Conservation (phyloP, 2,797 vertebrate species). For the Crossoptilon crossoptilon region DNA sequence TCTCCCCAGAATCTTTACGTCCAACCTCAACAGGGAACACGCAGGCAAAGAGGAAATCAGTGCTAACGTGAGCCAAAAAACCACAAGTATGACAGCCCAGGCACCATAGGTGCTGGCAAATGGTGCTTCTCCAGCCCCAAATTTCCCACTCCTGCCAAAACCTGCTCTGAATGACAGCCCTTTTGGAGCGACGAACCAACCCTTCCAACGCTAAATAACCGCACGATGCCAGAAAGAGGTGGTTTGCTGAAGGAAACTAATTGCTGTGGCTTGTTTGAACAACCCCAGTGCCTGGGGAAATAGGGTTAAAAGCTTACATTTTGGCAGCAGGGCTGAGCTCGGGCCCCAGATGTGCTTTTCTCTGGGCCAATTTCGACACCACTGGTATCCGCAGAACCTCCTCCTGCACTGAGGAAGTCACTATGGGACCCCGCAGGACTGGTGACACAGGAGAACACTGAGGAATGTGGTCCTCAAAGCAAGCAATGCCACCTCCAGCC, state of each 20-base stretch:
- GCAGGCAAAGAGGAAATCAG: background rate
- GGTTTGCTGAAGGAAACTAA: conserved; percentile 41
- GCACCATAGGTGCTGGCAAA: background rate
- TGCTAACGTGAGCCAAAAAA: background rate
- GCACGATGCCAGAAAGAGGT: background rate
- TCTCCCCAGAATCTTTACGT: background rate
- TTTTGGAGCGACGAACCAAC: background rate
- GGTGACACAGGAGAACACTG: background rate
- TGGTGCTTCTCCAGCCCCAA: background rate
- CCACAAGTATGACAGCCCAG: no score
- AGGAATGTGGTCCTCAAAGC: background rate
- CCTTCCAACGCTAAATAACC: background rate
- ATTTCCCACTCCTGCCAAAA: background rate
- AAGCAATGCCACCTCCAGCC: background rate
- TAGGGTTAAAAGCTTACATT: conserved; percentile 34
- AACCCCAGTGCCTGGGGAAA: conserved; percentile 46
- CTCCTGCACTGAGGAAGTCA: background rate
- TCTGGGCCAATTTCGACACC: conserved; percentile 3
- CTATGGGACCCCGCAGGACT: background rate
- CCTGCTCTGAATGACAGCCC: background rate
- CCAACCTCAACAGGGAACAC: rapidly evolving
- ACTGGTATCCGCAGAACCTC: background rate
- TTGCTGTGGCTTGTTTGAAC: conserved; percentile 63
- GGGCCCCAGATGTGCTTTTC: conserved; percentile 39
- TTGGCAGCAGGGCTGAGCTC: background rate